These are phyloP conservation scores for Trigoniulus corallinus DNA, from an alignment of 1,140 invertebrate genomes.

Conservation along the genomic window DNA sequence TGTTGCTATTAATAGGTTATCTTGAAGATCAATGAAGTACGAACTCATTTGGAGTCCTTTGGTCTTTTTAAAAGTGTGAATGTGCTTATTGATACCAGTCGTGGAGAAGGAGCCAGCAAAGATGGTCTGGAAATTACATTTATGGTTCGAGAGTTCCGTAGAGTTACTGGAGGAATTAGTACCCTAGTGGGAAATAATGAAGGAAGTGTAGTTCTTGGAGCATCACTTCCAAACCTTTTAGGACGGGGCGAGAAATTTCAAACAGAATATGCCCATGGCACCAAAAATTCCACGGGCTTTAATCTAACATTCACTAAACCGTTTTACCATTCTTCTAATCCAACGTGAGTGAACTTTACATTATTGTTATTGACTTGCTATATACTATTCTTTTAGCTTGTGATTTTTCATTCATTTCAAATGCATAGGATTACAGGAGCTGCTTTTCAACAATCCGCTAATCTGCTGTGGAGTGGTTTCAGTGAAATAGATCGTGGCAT, in stretches of 20 bases:
- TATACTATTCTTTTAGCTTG: no score
- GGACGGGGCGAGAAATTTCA: constrained; percentile 62
- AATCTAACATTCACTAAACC: constrained; percentile 58
- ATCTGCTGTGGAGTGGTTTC: constrained; percentile 66
- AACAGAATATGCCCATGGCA: constrained; percentile 57
- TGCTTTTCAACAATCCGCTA: constrained; percentile 49
- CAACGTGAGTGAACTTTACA: background rate
- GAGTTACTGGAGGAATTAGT: constrained; percentile 57
- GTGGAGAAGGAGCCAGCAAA: constrained; percentile 43
- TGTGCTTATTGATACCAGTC: constrained; percentile 65
- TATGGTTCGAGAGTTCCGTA: constrained; percentile 51
- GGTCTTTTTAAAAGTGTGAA: constrained; percentile 67
- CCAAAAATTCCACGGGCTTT: constrained; percentile 49
- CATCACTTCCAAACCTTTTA: constrained; percentile 55
- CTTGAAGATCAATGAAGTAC: constrained; percentile 34
- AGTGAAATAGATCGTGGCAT: constrained; percentile 31
- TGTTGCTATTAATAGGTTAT: constrained; percentile 25
- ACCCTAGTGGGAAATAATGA: constrained; percentile 73
- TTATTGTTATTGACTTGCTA: no score
- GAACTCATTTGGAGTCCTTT: constrained; percentile 48
- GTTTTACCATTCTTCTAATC: constrained; percentile 24
- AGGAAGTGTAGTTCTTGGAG: constrained; percentile 50
- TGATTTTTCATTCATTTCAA: background rate
- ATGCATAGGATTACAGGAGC: constrained; percentile 39
- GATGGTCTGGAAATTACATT: constrained; percentile 74